Evolutionary conservation across 1,140 invertebrate genomes (phyloP).

Genomic region (Drosophila bipectinata): DNA sequence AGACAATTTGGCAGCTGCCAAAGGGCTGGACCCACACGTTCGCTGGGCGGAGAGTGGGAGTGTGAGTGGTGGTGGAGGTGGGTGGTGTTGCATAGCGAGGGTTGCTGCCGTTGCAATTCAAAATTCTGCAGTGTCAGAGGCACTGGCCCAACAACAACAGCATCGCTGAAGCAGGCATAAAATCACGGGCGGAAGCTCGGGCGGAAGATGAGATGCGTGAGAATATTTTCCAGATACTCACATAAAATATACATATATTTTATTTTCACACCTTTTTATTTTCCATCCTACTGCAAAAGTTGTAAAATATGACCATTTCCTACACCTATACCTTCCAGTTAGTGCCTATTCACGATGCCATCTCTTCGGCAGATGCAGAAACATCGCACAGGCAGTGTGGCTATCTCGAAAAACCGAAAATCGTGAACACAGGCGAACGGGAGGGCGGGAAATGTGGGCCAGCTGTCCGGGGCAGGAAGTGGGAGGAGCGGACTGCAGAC

Average conservation of each 20-base stretch:
- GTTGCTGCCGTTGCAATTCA: slow-evolving; percentile 70
- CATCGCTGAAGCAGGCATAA: slow-evolving; percentile 19
- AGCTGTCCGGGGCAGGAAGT: not conserved
- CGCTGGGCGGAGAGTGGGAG: not conserved
- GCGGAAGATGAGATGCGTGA: slow-evolving; percentile 1
- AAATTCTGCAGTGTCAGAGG: slow-evolving; percentile 63
- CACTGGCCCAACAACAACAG: slow-evolving; percentile 21
- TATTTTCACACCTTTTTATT: too few relatives aligned
- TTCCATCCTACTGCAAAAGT: too few relatives aligned
- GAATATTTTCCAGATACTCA: not conserved
- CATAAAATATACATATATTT: too few relatives aligned
- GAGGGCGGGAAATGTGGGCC: not conserved
- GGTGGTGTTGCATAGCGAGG: not conserved
- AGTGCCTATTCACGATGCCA: slow-evolving; percentile 33
- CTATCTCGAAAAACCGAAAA: slow-evolving; percentile 77
- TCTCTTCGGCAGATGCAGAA: slow-evolving; percentile 22
- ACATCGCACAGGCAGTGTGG: slow-evolving; percentile 61
- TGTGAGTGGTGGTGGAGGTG: not conserved
- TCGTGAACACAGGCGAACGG: slow-evolving; percentile 47
- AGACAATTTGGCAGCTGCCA: slow-evolving; percentile 81
- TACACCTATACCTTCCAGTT: not conserved
- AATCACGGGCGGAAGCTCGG: slow-evolving; percentile 28
- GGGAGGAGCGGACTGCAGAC: not conserved
- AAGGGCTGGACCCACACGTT: slow-evolving; percentile 51
- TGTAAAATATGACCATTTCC: too few relatives aligned